Base-by-base conservation (phyloP, 2,888 invertebrate genomes). In the Netelia fuscicornis region DNA sequence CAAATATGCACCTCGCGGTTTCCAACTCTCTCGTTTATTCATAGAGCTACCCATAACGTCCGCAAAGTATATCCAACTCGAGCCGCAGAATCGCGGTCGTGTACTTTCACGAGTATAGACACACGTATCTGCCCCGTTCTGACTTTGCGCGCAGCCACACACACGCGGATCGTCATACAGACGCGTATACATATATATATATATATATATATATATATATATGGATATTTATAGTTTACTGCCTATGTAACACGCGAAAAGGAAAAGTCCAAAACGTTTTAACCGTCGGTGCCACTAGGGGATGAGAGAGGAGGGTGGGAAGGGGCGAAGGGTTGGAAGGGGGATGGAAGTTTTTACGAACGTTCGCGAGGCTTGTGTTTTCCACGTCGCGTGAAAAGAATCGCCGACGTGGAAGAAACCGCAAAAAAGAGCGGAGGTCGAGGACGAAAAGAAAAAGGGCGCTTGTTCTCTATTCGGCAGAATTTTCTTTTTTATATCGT, bases 1-100 rank as follows among this genome's bases (percentile, higher is more conserved):
- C 85, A 85, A 85, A 85, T 85, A 85, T 85, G 85, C 85, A 85
- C 82, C 85, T 85, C 85, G 85, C 62, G 82, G 85, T 85, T 82
- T 82, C 76, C 75, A 79, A 72, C 85, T 84, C 84, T 78, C 82
- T 85, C 85, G 71, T 82, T 85, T 79, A 80, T 85, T 79, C 85
- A 81, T 79, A 83, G 82, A 72, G 82, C 79, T 70, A 80, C 72
- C 71, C 72, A 72, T 80, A 80, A 80, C 79, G 79, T 68, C 85
- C 85, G 82, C 85, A 82, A 85, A 85, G 85, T 85, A 85, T 85
- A 85, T 82, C 72, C 85, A 82, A 65, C 78, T 75, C 67, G 44
- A 76, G 76, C 85, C 85, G 71, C 85, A 76, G 60, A 82, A 85
- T 85, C 82, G 82, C 76, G 81, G 85, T 85, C 79, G 72, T 72